A percentile compares a stretch with the other conserved stretches of the same genome.
These are phyloP conservation scores for Schizopygopsis malacanthus DNA, from an alignment of 2,797 vertebrate species.

Conservation along the genomic window DNA sequence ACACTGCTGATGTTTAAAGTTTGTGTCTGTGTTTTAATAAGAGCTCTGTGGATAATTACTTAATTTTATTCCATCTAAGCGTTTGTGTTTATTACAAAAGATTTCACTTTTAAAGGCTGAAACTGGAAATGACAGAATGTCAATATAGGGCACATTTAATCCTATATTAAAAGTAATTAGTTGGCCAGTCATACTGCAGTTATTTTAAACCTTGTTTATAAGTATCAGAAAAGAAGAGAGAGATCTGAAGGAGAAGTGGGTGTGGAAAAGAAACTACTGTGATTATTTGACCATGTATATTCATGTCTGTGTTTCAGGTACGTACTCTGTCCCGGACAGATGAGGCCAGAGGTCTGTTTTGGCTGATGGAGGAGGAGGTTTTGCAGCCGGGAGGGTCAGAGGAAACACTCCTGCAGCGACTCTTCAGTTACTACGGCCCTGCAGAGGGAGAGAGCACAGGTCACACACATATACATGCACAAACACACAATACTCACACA, in stretches of 20 bases:
- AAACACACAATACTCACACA: constrained; percentile 11
- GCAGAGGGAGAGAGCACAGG: constrained; percentile 91
- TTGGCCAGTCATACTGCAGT: not conserved
- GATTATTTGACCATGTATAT: not conserved
- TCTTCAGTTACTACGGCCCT: constrained; percentile 93
- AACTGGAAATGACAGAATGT: not conserved
- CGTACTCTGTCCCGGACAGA: constrained; percentile 85
- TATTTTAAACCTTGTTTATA: not conserved
- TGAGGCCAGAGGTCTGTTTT: constrained; percentile 93
- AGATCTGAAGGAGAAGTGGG: not conserved
- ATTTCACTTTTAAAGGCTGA: not conserved
- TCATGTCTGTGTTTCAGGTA: constrained; percentile 75
- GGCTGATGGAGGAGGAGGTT: constrained; percentile 96
- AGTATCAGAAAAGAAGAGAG: not conserved
- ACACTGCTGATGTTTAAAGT: not conserved
- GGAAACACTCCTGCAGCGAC: constrained; percentile 86
- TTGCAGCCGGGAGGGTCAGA: constrained; percentile 87
- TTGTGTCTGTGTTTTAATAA: constrained; percentile 17
- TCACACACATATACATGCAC: constrained; percentile 55
- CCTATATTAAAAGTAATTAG: not conserved
- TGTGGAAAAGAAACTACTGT: not conserved
- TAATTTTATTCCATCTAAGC: not conserved
- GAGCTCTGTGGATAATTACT: not conserved
- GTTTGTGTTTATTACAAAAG: not conserved
- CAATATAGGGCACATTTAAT: not conserved